Evolutionary conservation across 2,888 invertebrate species (phyloP).

Genomic region (Cosmia pyralina): DNA sequence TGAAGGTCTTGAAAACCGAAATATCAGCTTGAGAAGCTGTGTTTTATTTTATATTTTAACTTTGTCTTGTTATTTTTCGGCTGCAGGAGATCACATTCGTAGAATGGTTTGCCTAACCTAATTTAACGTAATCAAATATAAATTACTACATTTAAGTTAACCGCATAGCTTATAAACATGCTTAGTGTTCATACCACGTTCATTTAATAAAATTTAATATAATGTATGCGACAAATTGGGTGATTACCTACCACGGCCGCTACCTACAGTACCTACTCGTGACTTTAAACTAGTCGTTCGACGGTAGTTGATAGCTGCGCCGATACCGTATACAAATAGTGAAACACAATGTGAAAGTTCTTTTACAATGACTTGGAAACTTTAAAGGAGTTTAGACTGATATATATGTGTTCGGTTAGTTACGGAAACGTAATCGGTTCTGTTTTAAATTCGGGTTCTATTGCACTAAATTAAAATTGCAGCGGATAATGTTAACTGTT

Average conservation of each 20-base stretch:
- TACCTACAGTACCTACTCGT: constrained; percentile 20
- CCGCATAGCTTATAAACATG: constrained; percentile 31
- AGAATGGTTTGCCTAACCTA: constrained; percentile 4
- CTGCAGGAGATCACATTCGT: not conserved
- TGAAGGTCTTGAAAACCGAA: not conserved
- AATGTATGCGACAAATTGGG: constrained; percentile 36
- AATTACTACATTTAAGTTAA: constrained; percentile 12
- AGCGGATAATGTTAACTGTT: not conserved
- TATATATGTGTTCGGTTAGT: constrained; percentile 4
- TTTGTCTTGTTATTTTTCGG: not conserved
- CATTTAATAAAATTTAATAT: constrained; percentile 24
- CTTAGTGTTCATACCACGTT: constrained; percentile 15
- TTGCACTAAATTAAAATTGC: constrained; percentile 1
- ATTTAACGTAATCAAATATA: not conserved
- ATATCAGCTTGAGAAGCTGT: no score
- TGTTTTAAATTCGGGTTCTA: constrained; percentile 2
- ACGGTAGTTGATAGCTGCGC: constrained; percentile 11
- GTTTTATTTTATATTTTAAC: not conserved
- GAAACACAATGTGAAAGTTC: constrained; percentile 36
- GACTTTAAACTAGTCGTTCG: constrained; percentile 28
- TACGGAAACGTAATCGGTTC: not conserved
- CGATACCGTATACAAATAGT: constrained; percentile 22
- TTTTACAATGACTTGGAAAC: constrained; percentile 37
- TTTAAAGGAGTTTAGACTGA: constrained; percentile 21
- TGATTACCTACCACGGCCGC: constrained; percentile 22